phyloP scores from a whole-genome alignment of 1,140 invertebrate species.

The Brachionus plicatilis region DNA sequence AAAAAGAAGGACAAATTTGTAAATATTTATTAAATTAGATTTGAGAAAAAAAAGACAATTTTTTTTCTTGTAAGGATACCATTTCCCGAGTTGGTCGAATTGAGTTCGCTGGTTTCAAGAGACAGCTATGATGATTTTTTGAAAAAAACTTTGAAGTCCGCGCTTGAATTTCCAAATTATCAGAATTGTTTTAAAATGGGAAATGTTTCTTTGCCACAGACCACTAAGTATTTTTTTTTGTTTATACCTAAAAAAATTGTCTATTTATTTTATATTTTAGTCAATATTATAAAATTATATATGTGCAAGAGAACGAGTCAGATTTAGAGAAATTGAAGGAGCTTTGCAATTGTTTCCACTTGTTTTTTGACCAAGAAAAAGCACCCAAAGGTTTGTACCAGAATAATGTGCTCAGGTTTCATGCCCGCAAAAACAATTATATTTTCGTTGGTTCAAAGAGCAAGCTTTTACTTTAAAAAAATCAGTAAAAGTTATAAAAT shows the following conservation, averaged over 20 bases:
- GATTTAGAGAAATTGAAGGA: conserved; percentile 42
- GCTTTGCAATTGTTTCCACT: conserved; percentile 46
- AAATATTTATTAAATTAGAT: conserved; percentile 42
- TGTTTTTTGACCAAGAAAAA: conserved; percentile 43
- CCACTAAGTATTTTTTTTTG: background rate
- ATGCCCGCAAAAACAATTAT: background rate
- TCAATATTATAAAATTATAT: conserved; percentile 44
- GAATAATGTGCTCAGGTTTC: conserved; percentile 38
- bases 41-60: background rate
- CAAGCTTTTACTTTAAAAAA: background rate
- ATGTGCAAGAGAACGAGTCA: conserved; percentile 43
- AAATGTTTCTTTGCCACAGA: background rate
- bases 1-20: conserved; percentile 48
- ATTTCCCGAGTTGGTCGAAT: background rate
- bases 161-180: background rate
- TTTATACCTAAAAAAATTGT: background rate
- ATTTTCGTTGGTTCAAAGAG: conserved; percentile 16
- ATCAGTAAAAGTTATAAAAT: background rate
- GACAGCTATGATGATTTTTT: conserved; percentile 10
- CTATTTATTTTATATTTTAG: conserved; percentile 41
- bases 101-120: background rate
- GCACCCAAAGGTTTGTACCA: conserved; percentile 46
- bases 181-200: background rate
- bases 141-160: background rate
- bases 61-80: background rate